Evolutionary conservation across 2,113 vertebrate genomes (phyloP), one percentile per base, ranked within the genome.

Genomic region (Peromyscus polionotus): DNA sequence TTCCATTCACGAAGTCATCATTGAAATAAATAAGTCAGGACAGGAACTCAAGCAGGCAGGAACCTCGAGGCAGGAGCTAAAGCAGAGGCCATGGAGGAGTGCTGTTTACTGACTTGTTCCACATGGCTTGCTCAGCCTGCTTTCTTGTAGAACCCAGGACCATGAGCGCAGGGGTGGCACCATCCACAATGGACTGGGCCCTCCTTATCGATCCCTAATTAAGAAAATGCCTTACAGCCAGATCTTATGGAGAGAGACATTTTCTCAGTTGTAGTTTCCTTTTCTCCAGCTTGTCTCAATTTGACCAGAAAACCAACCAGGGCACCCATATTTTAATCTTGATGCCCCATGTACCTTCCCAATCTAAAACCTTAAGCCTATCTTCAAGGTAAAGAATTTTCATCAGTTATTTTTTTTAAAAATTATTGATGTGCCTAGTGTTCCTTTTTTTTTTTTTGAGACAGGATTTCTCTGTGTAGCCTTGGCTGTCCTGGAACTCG

Each of bases 341-440:
- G 31, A 45, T 92, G 59, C 12, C 79, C 26, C 39, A 3, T 93
- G 54, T 20, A 36, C 39, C 48, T 91, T 91, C 93, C 19, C 19
- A 79, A 73, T 95, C 65, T 95, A 54, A 95, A 91, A 12, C 20
- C 51, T 90, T 63, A 95, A 85, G 28, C 14, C 42, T 95, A 31
- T 95, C 67, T 96, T 91, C 48, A 91, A 63, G 36, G 77, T 93
- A 59, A 92, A 67, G 67, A 76, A 81, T 57, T 79, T 68, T 59
- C 31, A 65, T 73, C 9, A 95, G 1, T 90, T 88, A 75, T 91
- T 94, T 12, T 57, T 92, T 54, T n/a, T n/a, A 92, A 90, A 93
- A 73, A 61, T 7, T 61, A 22, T 22, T 61, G 59, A 22, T 61
- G 5, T 61, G 20, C 59, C 59, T 61, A 19, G 17, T 61, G 19